Conservation (phyloP, 2,113 vertebrate species). For the Colius striatus region DNA sequence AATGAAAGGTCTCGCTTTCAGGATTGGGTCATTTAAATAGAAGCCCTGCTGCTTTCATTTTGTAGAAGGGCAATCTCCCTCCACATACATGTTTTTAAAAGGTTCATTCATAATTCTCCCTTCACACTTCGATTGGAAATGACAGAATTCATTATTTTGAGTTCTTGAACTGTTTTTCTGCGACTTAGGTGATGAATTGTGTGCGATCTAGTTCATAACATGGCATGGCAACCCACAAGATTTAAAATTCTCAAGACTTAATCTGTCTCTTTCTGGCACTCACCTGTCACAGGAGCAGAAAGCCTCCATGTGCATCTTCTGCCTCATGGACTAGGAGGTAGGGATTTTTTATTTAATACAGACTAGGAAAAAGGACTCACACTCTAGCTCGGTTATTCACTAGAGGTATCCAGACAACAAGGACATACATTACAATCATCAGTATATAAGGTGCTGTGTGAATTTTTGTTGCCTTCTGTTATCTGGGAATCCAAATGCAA, state of each 20-base stretch:
- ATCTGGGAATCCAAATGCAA: not conserved
- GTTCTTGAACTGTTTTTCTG: slow-evolving; percentile 74
- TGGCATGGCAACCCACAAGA: slow-evolving; percentile 54
- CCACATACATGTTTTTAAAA: slow-evolving; percentile 75
- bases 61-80: slow-evolving; percentile 74
- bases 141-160: slow-evolving; percentile 79
- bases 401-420: slow-evolving; percentile 49
- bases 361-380: not conserved
- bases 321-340: not conserved
- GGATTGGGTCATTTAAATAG: slow-evolving; percentile 74
- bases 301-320: slow-evolving; percentile 16
- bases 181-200: slow-evolving; percentile 73
- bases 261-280: slow-evolving; percentile 38
- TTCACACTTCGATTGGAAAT: slow-evolving; percentile 77
- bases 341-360: slow-evolving; percentile 32
- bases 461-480: slow-evolving; percentile 25
- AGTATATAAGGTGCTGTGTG: not conserved
- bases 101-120: slow-evolving; percentile 78
- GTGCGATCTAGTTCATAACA: slow-evolving; percentile 66
- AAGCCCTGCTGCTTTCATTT: slow-evolving; percentile 75
- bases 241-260: slow-evolving; percentile 59
- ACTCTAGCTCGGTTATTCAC: slow-evolving; percentile 8
- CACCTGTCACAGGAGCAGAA: not conserved
- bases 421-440: slow-evolving; percentile 21
- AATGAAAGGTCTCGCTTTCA: slow-evolving; percentile 74